phyloP scores from a whole-genome alignment of 2,113 vertebrate genomes.

The Chaetodon trifascialis region DNA sequence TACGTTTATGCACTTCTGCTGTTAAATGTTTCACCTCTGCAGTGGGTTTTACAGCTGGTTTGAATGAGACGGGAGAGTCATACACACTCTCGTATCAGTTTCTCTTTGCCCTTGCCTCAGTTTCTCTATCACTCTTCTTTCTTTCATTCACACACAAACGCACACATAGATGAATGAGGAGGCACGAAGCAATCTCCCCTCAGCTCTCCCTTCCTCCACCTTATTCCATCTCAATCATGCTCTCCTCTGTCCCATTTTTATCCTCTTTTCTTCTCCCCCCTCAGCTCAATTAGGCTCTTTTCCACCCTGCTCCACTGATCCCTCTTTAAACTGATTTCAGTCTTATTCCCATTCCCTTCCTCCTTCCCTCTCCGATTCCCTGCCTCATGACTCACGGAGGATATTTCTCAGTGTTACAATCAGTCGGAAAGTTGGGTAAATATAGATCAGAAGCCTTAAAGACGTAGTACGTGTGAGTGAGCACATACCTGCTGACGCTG shows the following conservation, averaged over 20 bases:
- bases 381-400: constrained; percentile 69
- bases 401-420: constrained; percentile 68
- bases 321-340: constrained; percentile 70
- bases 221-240: constrained; percentile 26
- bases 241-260: constrained; percentile 29
- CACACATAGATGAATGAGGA: constrained; percentile 3
- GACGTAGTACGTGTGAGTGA: constrained; percentile 73
- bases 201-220: constrained; percentile 15
- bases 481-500: constrained; percentile 58
- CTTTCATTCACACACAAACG: constrained; percentile 8
- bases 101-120: not conserved
- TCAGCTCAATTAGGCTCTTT: constrained; percentile 72
- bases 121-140: not conserved
- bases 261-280: constrained; percentile 55
- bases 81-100: not conserved
- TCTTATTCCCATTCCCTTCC: constrained; percentile 44
- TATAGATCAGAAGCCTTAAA: constrained; percentile 75
- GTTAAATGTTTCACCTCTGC: not conserved
- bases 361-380: constrained; percentile 40
- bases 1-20: not conserved
- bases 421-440: constrained; percentile 74
- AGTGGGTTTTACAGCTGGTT: not conserved
- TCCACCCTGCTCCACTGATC: constrained; percentile 66
- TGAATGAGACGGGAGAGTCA: not conserved
- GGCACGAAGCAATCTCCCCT: not conserved